Evolutionary conservation across 35 echinoderm and acorn worm genomes (phyloP), one percentile per base, ranked within the genome.

Genomic region (Lytechinus variegatus): DNA sequence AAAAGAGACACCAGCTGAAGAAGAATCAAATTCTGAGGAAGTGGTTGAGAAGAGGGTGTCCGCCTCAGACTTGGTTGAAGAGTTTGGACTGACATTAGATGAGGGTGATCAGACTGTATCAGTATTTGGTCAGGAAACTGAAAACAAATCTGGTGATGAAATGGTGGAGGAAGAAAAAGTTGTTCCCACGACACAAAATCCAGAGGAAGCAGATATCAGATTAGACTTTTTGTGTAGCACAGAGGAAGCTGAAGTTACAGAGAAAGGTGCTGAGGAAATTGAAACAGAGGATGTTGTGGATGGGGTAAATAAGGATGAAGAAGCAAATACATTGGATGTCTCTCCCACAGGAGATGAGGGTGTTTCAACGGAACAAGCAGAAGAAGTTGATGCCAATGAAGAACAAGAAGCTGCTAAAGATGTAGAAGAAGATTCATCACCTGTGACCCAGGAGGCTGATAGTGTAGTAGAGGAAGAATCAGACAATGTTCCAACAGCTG

Each of bases 81-180:
- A 90, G 11, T 90, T 90, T 21, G 88, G 88, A 12, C 88, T 90
- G 16, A 21, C 88, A 52, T 90, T 90, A 21, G 88, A 90, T 33
- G 88, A 90, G 13, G 88, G 52, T 90, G 88, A 90, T 90, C 29
- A 90, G 52, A 54, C 8, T 90, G 88, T 10, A 2, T 10, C 52
- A 52, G 88, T 10, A 2, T 10, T 90, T 90, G 88, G 11, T 90
- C 29, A 13, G 88, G 52, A 54, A 13, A 54, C 6, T 90, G 28
- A 12, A 44, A 29, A 90, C 9, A 54, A 52, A 51, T 12, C 88
- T 33, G 27, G 88, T 90, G 88, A 33, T 29, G 88, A 90, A 52
- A 44, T 54, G 52, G 88, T 90, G 5, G 8, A 51, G 27, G 88
- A 90, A 90, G 88, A 90, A 90, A 52, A 44, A 9, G 88, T 90